A percentile compares a stretch with the other conserved stretches of the same genome.
These are phyloP conservation scores for Dryobotodes eremita DNA, from an alignment of 2,888 invertebrate species.

Conservation along the genomic window DNA sequence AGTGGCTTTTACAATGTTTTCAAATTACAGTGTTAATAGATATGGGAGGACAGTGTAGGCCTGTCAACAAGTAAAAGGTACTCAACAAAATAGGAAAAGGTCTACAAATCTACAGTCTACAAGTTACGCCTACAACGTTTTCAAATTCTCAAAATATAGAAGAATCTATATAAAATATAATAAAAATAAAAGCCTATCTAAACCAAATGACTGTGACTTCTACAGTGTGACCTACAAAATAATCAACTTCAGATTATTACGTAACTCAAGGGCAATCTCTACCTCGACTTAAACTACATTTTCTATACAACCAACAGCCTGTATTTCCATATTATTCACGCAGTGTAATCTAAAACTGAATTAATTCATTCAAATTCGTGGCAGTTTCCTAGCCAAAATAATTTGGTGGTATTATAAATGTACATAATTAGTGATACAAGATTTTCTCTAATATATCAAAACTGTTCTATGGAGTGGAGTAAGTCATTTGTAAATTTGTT, in stretches of 20 bases:
- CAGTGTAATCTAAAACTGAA: slow-evolving; percentile 70
- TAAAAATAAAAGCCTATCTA: too few species aligned
- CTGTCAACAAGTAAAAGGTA: too few species aligned
- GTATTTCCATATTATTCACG: slow-evolving; percentile 69
- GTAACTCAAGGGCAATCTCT: slow-evolving; percentile 38
- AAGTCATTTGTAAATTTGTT: slow-evolving; percentile 24
- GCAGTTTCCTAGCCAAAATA: slow-evolving; percentile 70
- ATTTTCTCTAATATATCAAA: slow-evolving; percentile 64
- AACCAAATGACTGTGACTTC: too few species aligned
- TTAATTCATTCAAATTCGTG: slow-evolving; percentile 71
- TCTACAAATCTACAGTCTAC: too few species aligned
- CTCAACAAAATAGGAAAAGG: too few species aligned
- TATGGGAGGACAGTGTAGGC: too few species aligned
- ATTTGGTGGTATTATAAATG: slow-evolving; percentile 74
- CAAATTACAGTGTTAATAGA: too few species aligned
- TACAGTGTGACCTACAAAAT: slow-evolving; percentile 16
- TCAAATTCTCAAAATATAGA: too few species aligned
- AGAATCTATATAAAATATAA: too few species aligned
- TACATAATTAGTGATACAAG: slow-evolving; percentile 72
- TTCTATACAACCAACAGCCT: slow-evolving; percentile 47
- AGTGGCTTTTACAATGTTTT: too few species aligned
- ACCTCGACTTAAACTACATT: slow-evolving; percentile 50
- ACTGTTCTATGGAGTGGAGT: slow-evolving; percentile 28
- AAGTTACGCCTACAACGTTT: too few species aligned
- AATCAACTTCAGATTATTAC: slow-evolving; percentile 19